A percentile compares a stretch with the other conserved stretches of the same genome.
phyloP scores from a whole-genome alignment of 2,888 invertebrate genomes.

The Acrobasis suavella region DNA sequence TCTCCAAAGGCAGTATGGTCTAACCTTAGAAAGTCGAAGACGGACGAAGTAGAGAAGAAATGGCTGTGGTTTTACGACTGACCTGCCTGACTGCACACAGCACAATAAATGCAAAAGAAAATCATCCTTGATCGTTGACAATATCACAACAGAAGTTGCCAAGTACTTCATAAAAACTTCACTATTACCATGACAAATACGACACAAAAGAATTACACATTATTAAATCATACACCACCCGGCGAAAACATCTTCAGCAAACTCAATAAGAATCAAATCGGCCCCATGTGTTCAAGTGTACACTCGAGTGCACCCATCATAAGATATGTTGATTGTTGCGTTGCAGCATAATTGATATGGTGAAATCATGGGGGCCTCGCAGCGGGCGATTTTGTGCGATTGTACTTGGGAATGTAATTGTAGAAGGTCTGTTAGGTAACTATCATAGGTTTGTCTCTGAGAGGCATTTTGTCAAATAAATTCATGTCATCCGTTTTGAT shows the following conservation, averaged over 20 bases:
- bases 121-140: neutral
- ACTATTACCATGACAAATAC: slow-evolving; percentile 28
- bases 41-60: too few relatives aligned
- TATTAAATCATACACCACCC: slow-evolving; percentile 4
- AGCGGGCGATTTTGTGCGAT: slow-evolving; percentile 35
- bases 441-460: slow-evolving; percentile 16
- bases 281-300: slow-evolving; percentile 75
- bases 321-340: slow-evolving; percentile 48
- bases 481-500: too few relatives aligned
- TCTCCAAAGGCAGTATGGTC: too few relatives aligned
- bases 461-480: neutral
- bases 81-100: too few relatives aligned
- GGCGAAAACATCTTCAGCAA: slow-evolving; percentile 61
- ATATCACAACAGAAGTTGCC: neutral
- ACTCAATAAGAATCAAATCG: slow-evolving; percentile 72
- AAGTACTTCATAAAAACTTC: neutral
- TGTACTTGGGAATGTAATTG: slow-evolving; percentile 24
- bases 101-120: too few relatives aligned
- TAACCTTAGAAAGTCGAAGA: too few relatives aligned
- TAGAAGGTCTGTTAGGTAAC: slow-evolving; percentile 8
- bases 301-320: slow-evolving; percentile 64
- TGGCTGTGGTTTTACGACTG: too few relatives aligned
- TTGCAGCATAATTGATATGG: slow-evolving; percentile 63
- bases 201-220: slow-evolving; percentile 33
- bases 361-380: slow-evolving; percentile 66